Evolutionary conservation across 2,888 invertebrate genomes (phyloP).

Genomic region (Adelphocoris suturalis): DNA sequence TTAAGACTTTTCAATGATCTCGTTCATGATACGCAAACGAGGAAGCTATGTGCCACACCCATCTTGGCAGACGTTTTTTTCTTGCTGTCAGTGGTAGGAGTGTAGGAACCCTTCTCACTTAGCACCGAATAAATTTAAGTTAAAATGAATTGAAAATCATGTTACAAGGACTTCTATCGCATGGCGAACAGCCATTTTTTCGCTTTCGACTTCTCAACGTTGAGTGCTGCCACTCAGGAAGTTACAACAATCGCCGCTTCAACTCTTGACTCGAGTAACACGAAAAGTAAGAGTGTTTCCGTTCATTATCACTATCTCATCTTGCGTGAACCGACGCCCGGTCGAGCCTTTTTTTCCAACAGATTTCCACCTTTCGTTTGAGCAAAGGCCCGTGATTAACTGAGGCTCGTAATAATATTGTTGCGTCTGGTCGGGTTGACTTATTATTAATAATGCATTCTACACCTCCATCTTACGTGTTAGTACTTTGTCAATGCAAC

Average conservation of each 20-base stretch:
- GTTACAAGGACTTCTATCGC: background rate
- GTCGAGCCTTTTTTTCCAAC: background rate
- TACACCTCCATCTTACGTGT: background rate
- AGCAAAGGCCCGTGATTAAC: background rate
- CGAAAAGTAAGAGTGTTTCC: slow-evolving; percentile 30
- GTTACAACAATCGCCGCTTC: slow-evolving; percentile 23
- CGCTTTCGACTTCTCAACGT: slow-evolving; percentile 25
- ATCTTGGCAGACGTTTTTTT: too few relatives aligned
- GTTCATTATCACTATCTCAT: slow-evolving; percentile 9
- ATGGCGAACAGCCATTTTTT: background rate
- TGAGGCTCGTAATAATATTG: background rate
- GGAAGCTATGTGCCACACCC: too few relatives aligned
- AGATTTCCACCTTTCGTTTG: slow-evolving; percentile 30
- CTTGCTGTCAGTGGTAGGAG: too few relatives aligned
- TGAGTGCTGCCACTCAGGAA: background rate
- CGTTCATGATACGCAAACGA: too few relatives aligned
- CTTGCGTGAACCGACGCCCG: background rate
- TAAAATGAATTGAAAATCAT: too few relatives aligned
- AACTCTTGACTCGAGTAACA: background rate
- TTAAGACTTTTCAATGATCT: too few relatives aligned
- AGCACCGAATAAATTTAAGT: too few relatives aligned
- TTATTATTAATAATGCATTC: background rate
- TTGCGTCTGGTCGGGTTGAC: background rate
- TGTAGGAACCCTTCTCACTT: too few relatives aligned
- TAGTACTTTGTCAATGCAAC: background rate